phyloP scores from a whole-genome alignment of 2,888 invertebrate genomes.

The Leucophenga montana region DNA sequence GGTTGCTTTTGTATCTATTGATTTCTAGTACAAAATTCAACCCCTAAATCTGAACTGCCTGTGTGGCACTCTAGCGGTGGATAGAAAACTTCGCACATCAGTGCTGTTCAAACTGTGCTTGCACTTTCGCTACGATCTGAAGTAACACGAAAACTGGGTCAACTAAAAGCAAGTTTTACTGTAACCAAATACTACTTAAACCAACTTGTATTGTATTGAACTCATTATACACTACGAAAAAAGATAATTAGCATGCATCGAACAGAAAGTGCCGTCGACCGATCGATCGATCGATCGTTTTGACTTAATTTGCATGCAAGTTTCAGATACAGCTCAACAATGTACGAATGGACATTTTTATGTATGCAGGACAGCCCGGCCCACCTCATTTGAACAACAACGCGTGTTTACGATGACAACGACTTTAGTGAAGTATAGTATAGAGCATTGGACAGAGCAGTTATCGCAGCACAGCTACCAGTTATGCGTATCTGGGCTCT shows the following conservation, averaged over 20 bases:
- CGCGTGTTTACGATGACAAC: constrained; percentile 13
- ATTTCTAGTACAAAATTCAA: constrained; percentile 58
- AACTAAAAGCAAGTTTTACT: constrained; percentile 13
- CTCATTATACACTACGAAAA: constrained; percentile 6
- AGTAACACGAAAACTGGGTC: neutral
- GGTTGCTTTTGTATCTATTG: constrained; percentile 49
- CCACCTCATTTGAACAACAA: constrained; percentile 35
- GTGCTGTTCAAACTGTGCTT: neutral
- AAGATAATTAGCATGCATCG: constrained; percentile 33
- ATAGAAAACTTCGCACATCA: constrained; percentile 16
- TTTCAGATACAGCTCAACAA: neutral
- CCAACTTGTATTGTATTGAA: neutral
- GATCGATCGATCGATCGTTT: constrained; percentile 1
- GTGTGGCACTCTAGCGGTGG: constrained; percentile 53
- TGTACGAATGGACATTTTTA: constrained; percentile 17
- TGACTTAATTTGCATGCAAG: constrained; percentile 52
- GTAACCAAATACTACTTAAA: constrained; percentile 42
- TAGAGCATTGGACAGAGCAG: neutral
- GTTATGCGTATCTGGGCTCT: neutral
- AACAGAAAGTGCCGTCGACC: neutral
- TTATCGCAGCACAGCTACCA: neutral
- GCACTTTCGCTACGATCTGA: too few relatives aligned
- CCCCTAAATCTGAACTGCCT: constrained; percentile 49
- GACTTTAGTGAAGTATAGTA: neutral
- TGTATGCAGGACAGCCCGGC: constrained; percentile 24